These are phyloP conservation scores for Jaculus jaculus DNA, from an alignment of 2,113 vertebrate species.

Conservation along the genomic window DNA sequence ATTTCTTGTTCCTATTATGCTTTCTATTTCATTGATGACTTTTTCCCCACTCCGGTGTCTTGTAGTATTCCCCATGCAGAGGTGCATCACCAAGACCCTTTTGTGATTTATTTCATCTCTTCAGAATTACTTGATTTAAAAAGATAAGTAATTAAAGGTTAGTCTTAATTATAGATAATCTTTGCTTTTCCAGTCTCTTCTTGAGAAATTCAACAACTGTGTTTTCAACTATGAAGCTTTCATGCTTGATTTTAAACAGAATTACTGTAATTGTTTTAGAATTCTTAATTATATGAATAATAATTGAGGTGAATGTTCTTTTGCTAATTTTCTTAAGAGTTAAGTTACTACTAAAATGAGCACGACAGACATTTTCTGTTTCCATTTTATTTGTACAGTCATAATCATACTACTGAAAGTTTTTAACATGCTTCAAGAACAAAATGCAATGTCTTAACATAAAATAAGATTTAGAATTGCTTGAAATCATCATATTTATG, in stretches of 20 bases:
- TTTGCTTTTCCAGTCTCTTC: slow-evolving; percentile 69
- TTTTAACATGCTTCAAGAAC: slow-evolving; percentile 54
- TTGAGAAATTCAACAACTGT: slow-evolving; percentile 64
- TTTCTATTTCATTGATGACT: neutral
- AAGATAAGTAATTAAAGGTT: slow-evolving; percentile 72
- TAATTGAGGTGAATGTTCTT: slow-evolving; percentile 72
- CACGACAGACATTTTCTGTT: slow-evolving; percentile 72
- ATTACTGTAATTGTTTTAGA: slow-evolving; percentile 73
- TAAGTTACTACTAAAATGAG: slow-evolving; percentile 65
- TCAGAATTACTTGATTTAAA: slow-evolving; percentile 60
- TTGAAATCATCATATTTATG: slow-evolving; percentile 59
- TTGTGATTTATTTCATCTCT: slow-evolving; percentile 66
- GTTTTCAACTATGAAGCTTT: slow-evolving; percentile 60
- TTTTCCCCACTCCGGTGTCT: neutral
- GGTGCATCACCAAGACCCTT: neutral
- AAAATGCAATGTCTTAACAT: slow-evolving; percentile 49
- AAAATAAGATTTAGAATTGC: slow-evolving; percentile 55
- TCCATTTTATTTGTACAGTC: slow-evolving; percentile 69
- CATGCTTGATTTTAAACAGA: slow-evolving; percentile 68
- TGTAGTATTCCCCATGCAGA: neutral
- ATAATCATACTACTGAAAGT: slow-evolving; percentile 62
- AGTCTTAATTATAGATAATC: slow-evolving; percentile 69
- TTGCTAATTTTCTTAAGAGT: slow-evolving; percentile 61
- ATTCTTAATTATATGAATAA: slow-evolving; percentile 76
- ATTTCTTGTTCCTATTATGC: slow-evolving; percentile 28